Evolutionary conservation across 2,888 invertebrate species (phyloP), one percentile per base, ranked within the genome.

Genomic region (Mayetiola destructor): DNA sequence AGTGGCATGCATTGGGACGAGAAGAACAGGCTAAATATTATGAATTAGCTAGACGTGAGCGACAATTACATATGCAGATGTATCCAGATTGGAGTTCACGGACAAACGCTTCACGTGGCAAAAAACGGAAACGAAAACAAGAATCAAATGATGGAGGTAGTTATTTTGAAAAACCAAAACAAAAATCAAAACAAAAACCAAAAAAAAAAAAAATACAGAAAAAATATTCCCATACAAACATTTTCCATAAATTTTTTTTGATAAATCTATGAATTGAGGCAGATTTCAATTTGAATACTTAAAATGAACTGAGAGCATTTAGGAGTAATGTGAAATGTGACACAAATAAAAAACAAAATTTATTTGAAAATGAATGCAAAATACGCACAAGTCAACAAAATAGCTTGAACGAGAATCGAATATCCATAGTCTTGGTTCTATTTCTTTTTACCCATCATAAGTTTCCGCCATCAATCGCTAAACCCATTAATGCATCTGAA

Each of bases 1-100:
- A 96, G 94, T 99, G 99, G 99, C 99, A 99, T 83, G 93, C 94
- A 76, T 85, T 99, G 81, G 91, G 93, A 77, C 88, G 94, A 78
- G 92, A 93, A 78, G 95, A 97, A 80, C 96, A 97, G 81, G 90
- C 93, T 78, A 95, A 95, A 81, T 96, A 97, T 86, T 96, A 96
- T 82, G 95, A 95, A 79, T 83, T 94, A 86, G 95, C 96, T 73
- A 84, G 93, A 75, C 88, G 93, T 77, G 96, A 96, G 80, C 85
- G 95, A 77, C 94, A 96, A 81, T 85, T 93, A 75, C 97, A 97
- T 81, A 88, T 92, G 88, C 92, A 94, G 83, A 85, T 93, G 79
- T 95, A 97, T 82, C 96, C 96, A 74, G 93, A 94, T 80, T 97
- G 96, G 96, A 90, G 90, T 80, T 90, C 90, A 80, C 95, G 97